Conservation (phyloP, 1,140 invertebrate genomes). For the Pomphorhynchus laevis region DNA sequence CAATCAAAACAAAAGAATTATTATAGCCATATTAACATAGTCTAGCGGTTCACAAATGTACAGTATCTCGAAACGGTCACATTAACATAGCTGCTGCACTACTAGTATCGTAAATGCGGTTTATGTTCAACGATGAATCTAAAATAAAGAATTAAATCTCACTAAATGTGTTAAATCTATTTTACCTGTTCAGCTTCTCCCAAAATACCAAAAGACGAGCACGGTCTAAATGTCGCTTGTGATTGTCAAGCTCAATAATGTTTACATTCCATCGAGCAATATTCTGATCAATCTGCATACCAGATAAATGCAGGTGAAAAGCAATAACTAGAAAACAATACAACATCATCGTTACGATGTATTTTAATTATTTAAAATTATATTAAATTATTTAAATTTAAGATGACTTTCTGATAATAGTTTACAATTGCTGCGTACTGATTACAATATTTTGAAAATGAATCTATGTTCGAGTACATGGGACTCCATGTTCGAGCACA, state of each 20-base stretch:
- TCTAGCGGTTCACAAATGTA: too few species aligned
- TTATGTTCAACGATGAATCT: slow-evolving; percentile 63
- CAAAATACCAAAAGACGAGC: slow-evolving; percentile 73
- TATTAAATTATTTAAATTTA: too few species aligned
- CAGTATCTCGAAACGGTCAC: too few species aligned
- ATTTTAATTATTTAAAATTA: not conserved
- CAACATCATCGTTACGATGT: not conserved
- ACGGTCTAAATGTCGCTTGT: slow-evolving; percentile 70
- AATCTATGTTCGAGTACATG: too few species aligned
- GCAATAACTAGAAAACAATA: slow-evolving; percentile 35
- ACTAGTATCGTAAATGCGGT: slow-evolving; percentile 51
- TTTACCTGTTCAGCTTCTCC: slow-evolving; percentile 68
- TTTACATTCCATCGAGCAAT: slow-evolving; percentile 76
- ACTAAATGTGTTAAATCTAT: slow-evolving; percentile 11
- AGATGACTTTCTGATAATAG: too few species aligned
- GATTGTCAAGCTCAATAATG: slow-evolving; percentile 51
- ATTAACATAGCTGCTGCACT: too few species aligned
- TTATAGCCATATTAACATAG: too few species aligned
- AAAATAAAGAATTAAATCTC: slow-evolving; percentile 22
- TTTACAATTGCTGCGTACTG: too few species aligned
- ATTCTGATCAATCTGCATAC: slow-evolving; percentile 62
- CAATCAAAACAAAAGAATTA: too few species aligned
- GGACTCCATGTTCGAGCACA: too few species aligned
- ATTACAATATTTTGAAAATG: too few species aligned
- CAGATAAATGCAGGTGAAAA: slow-evolving; percentile 82